Percentiles rank a stretch among this genome's conserved stretches.
phyloP scores from a whole-genome alignment of 2,797 vertebrate genomes.

The Cuniculus paca region DNA sequence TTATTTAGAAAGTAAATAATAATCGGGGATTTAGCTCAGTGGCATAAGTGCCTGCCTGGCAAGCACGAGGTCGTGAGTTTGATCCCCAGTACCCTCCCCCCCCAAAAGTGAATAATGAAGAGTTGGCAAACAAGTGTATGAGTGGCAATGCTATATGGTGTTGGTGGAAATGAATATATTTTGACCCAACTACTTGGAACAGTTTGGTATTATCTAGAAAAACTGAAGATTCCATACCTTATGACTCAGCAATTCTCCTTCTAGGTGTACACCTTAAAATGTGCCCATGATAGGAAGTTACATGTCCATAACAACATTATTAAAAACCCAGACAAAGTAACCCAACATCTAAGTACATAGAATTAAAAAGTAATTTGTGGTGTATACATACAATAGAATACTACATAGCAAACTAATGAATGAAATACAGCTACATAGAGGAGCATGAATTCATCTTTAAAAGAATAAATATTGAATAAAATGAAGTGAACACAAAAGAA shows the following conservation, averaged over 20 bases:
- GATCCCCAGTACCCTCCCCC: too few relatives aligned
- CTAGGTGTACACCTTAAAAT: background rate
- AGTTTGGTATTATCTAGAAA: background rate
- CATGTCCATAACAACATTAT: background rate
- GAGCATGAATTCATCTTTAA: background rate
- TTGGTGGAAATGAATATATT: background rate
- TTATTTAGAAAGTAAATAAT: constrained; percentile 14
- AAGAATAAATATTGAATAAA: background rate
- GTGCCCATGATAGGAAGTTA: background rate
- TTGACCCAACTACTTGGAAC: background rate
- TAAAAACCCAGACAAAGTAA: background rate
- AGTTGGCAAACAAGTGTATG: background rate
- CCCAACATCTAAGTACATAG: background rate
- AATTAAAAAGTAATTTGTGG: background rate
- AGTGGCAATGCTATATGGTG: background rate
- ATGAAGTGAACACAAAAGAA: background rate
- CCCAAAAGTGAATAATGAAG: too few relatives aligned
- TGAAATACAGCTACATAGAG: background rate
- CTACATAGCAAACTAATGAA: background rate
- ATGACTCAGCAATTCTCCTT: background rate
- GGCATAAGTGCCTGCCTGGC: too few relatives aligned
- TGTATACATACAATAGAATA: background rate
- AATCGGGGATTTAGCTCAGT: too few relatives aligned
- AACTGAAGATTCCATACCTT: background rate
- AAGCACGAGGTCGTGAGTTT: too few relatives aligned